Conservation (phyloP, 1,140 invertebrate genomes). For the Holotrichia oblita region DNA sequence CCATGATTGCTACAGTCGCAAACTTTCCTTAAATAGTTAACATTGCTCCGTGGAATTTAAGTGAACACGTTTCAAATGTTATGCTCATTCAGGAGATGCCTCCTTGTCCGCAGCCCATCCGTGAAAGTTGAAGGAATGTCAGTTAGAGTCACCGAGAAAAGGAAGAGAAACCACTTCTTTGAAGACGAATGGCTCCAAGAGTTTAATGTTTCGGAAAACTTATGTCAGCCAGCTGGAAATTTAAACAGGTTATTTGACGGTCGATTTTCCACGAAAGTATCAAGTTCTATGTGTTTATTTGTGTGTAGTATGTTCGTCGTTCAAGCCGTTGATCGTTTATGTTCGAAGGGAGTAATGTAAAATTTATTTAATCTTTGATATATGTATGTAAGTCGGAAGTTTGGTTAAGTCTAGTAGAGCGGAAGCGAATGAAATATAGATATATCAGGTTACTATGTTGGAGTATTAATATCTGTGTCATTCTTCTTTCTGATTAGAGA, state of each 20-base stretch:
- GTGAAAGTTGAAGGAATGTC: neutral
- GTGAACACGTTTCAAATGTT: neutral
- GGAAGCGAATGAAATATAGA: no score
- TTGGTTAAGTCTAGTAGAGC: no score
- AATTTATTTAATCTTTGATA: no score
- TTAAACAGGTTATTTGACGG: constrained; percentile 15
- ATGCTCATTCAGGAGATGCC: neutral
- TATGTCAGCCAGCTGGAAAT: constrained; percentile 21
- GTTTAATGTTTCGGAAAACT: constrained; percentile 30
- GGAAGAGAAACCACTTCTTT: constrained; percentile 3
- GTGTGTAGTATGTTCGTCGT: no score
- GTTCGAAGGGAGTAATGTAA: no score
- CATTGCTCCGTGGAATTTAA: neutral
- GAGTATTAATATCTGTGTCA: no score
- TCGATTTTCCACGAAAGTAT: neutral
- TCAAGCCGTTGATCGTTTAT: no score
- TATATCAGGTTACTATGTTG: no score
- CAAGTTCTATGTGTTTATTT: neutral
- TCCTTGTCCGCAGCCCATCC: neutral
- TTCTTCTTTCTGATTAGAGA: no score
- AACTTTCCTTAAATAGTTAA: constrained; percentile 14
- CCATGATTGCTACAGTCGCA: neutral
- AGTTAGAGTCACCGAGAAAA: neutral
- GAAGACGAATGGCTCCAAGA: constrained; percentile 11
- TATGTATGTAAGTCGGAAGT: no score